A percentile compares a stretch with the other conserved stretches of the same genome.
Evolutionary conservation across 2,888 invertebrate genomes (phyloP).

Genomic region (Tenthredo amoena): DNA sequence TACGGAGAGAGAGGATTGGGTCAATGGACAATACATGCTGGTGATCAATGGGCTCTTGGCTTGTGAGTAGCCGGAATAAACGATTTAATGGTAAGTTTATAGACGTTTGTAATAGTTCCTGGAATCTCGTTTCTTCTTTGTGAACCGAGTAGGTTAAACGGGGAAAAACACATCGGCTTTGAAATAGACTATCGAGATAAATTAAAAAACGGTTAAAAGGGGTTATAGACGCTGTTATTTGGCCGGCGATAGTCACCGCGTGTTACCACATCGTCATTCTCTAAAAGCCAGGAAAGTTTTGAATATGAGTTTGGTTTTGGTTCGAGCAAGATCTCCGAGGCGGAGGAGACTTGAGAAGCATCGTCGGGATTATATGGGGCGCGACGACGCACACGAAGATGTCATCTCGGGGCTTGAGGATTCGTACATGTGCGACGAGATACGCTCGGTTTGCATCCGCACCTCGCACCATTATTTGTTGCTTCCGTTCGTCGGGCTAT

Average conservation of each 20-base stretch:
- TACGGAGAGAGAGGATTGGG: neutral
- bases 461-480: conserved; percentile 76
- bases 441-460: conserved; percentile 76
- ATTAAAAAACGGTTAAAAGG: neutral
- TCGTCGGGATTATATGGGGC: conserved; percentile 77
- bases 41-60: conserved; percentile 36
- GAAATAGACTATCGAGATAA: neutral
- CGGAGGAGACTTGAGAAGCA: conserved; percentile 72
- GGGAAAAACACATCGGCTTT: neutral
- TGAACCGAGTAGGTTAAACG: neutral
- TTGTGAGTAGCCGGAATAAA: neutral
- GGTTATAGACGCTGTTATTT: neutral
- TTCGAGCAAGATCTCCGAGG: conserved; percentile 66
- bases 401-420: conserved; percentile 42
- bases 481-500: conserved; percentile 75
- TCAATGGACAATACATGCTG: neutral
- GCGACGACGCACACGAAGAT: conserved; percentile 67
- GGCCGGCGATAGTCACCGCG: neutral
- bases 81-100: neutral
- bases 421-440: conserved; percentile 58
- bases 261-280: neutral
- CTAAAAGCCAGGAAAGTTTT: neutral
- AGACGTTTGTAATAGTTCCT: neutral
- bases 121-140: neutral
- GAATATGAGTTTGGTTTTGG: conserved; percentile 42